These are phyloP conservation scores for Bellardia pandia DNA, from an alignment of 2,888 invertebrate genomes.

Conservation along the genomic window DNA sequence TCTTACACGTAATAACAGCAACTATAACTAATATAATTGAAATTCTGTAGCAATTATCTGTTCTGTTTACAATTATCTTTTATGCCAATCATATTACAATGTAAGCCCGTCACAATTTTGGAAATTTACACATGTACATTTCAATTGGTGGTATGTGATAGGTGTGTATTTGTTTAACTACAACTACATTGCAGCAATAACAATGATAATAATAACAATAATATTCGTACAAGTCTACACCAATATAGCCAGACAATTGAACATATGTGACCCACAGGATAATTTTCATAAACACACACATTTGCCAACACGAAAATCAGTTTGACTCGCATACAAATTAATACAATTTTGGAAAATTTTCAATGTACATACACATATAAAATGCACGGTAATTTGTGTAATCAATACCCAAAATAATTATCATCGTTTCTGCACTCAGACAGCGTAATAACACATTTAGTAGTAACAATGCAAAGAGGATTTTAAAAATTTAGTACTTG, in stretches of 20 bases:
- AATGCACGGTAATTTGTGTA: slow-evolving; percentile 12
- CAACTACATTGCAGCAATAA: background rate
- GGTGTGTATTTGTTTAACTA: slow-evolving; percentile 28
- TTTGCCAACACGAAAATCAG: slow-evolving; percentile 13
- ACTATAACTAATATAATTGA: slow-evolving; percentile 18
- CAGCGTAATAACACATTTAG: background rate
- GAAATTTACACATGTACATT: slow-evolving; percentile 16
- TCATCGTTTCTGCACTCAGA: background rate
- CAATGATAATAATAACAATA: slow-evolving; percentile 3
- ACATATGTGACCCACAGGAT: slow-evolving; percentile 64
- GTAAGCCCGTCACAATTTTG: slow-evolving; percentile 18
- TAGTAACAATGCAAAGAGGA: background rate
- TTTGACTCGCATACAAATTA: slow-evolving; percentile 40
- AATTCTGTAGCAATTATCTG: slow-evolving; percentile 38
- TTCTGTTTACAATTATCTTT: slow-evolving; percentile 60
- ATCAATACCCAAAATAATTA: slow-evolving; percentile 7
- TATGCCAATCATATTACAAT: slow-evolving; percentile 41
- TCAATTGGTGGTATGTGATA: background rate
- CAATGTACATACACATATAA: background rate
- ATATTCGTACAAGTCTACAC: slow-evolving; percentile 33
- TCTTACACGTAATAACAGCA: slow-evolving; percentile 16
- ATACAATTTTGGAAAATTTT: slow-evolving; percentile 12
- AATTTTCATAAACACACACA: slow-evolving; percentile 62
- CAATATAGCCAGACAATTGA: slow-evolving; percentile 54
- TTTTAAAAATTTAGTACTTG: background rate